phyloP scores from a whole-genome alignment of 2,113 vertebrate species.

The Gallinago media region DNA sequence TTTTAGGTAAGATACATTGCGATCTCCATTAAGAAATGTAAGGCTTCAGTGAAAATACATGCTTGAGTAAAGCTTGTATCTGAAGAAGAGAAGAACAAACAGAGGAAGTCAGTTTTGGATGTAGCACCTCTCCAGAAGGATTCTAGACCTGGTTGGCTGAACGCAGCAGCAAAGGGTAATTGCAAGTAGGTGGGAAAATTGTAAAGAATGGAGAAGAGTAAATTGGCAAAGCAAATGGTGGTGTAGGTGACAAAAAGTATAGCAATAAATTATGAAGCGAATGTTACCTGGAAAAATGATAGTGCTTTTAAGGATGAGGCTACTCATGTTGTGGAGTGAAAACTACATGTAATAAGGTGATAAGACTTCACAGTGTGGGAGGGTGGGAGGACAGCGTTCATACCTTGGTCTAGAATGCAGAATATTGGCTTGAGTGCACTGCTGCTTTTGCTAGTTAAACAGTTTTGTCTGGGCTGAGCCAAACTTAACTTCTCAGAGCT shows the following conservation, averaged over 20 bases:
- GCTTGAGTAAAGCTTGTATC: not conserved
- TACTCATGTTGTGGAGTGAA: not conserved
- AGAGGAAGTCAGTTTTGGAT: not conserved
- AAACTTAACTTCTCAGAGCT: not conserved
- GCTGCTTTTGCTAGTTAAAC: not conserved
- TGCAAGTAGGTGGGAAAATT: not conserved
- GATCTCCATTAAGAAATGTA: not conserved
- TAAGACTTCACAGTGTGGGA: not conserved
- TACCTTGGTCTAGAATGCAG: not conserved
- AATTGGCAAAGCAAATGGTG: not conserved
- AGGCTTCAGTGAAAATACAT: fast-evolving
- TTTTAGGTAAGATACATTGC: not conserved
- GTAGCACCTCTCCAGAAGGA: not conserved
- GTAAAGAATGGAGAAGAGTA: not conserved
- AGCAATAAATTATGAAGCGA: not conserved
- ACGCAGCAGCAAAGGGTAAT: not conserved
- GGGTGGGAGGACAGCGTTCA: not conserved
- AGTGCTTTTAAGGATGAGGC: not conserved
- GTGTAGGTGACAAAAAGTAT: not conserved
- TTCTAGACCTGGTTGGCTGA: not conserved
- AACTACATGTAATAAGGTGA: not conserved
- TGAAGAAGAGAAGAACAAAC: not conserved
- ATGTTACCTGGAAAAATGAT: not conserved
- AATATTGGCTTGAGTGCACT: not conserved
- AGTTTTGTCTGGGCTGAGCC: not conserved